Evolutionary conservation across 2,888 invertebrate species (phyloP).

Genomic region (Dioctria rufipes): DNA sequence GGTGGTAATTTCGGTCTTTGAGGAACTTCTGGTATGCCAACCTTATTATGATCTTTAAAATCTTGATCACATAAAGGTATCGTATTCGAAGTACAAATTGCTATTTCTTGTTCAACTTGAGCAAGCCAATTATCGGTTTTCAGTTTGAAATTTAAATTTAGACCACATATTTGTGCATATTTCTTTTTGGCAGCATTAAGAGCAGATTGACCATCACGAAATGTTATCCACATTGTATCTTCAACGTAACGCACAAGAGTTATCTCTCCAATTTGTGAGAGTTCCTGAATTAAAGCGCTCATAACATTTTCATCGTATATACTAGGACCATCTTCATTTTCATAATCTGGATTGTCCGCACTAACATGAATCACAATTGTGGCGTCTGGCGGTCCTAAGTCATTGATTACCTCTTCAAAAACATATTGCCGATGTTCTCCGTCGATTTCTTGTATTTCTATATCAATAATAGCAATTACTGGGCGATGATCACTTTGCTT

Average conservation of each 20-base stretch:
- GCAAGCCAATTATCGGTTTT: constrained; percentile 91
- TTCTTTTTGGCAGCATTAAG: constrained; percentile 79
- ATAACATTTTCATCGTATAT: constrained; percentile 88
- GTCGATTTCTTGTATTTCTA: constrained; percentile 88
- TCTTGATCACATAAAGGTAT: constrained; percentile 78
- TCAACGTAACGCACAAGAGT: constrained; percentile 92
- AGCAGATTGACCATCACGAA: constrained; percentile 91
- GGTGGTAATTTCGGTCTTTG: constrained; percentile 72
- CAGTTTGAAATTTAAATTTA: constrained; percentile 79
- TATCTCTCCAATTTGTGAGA: constrained; percentile 90
- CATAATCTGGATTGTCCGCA: constrained; percentile 71
- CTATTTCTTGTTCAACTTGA: constrained; percentile 86
- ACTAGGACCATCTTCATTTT: constrained; percentile 73
- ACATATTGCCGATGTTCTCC: constrained; percentile 82
- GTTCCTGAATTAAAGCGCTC: constrained; percentile 83
- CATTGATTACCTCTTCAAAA: constrained; percentile 87
- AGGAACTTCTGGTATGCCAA: constrained; percentile 73
- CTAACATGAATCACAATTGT: constrained; percentile 84
- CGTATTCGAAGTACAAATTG: constrained; percentile 88
- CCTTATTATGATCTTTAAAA: constrained; percentile 66
- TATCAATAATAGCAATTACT: constrained; percentile 91
- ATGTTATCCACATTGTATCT: constrained; percentile 92
- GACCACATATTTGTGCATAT: constrained; percentile 77
- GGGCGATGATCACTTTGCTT: constrained; percentile 99
- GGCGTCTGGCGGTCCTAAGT: constrained; percentile 95